Evolutionary conservation across 2,888 invertebrate genomes (phyloP), one percentile per base, ranked within the genome.

Genomic region (Lasioglossum pauxillum): DNA sequence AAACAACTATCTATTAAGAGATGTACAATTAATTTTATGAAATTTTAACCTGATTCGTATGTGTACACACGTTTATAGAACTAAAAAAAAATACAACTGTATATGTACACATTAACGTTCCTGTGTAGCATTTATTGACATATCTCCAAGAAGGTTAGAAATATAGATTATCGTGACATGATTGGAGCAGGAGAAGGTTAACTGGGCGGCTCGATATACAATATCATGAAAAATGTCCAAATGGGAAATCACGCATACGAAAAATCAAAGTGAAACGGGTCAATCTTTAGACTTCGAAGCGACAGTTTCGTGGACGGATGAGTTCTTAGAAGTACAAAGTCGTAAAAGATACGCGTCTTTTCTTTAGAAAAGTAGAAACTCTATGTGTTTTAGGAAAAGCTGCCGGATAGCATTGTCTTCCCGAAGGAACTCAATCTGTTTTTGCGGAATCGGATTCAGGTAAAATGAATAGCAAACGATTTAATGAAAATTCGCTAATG

Each of bases 401-500:
- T 87, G 46, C 86, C 95, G 19, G 95, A 96, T 23, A 96, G 96
- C 92, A 92, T 96, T 49, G 92, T 96, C 64, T 97, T 96, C 93
- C 96, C 97, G 0, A 95, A 96, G 64, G 97, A 97, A 93, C 91
- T 97, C n/a, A 97, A 97, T 93, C 95, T 95, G 53, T 96, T 96
- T 94, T 94, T 97, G 76, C 95, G 96, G 87, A 96, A 96, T 86
- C 96, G 96, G 92, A 95, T 97, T 60, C 96, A 96, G 95, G 97
- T 97, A 93, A 10, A 44, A 76, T 35, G 10, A n/a, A 41, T n/a
- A 10, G 23, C 16, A 14, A 44, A 35, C 57, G 23, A 31, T n/a
- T n/a, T n/a, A n/a, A n/a, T n/a, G 16, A 31, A 31, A 64, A 64
- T 64, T 31, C 27, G 7, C 16, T 16, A 16, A 31, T 31, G 2